Percentiles rank a stretch among this genome's conserved stretches.
These are phyloP conservation scores for Phaethornis superciliosus DNA, from an alignment of 2,113 vertebrate species.

Conservation along the genomic window DNA sequence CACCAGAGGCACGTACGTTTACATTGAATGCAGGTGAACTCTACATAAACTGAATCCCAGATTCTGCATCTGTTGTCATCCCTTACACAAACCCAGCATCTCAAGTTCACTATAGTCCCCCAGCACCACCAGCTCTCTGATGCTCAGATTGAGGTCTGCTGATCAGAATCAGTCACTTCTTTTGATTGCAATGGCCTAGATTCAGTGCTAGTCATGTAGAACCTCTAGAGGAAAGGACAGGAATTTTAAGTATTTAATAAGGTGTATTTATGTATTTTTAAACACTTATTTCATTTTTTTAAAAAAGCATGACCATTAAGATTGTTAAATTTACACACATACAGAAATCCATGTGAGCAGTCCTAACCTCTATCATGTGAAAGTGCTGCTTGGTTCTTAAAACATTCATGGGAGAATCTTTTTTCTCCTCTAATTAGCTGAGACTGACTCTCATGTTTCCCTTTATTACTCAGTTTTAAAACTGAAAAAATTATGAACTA, in stretches of 20 bases:
- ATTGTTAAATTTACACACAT: neutral
- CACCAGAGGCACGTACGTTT: neutral
- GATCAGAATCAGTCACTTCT: neutral
- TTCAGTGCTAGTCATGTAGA: neutral
- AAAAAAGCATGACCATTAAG: neutral
- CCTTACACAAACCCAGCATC: neutral
- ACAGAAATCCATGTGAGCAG: neutral
- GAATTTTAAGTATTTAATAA: neutral
- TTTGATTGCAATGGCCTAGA: neutral
- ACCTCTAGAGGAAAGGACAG: neutral
- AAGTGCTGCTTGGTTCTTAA: neutral
- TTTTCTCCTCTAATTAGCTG: neutral
- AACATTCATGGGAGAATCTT: neutral
- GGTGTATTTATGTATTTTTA: neutral
- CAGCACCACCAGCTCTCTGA: neutral
- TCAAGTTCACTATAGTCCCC: neutral
- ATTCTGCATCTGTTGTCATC: neutral
- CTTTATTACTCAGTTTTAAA: neutral
- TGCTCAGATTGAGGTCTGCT: neutral
- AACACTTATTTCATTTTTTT: neutral
- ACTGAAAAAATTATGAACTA: neutral
- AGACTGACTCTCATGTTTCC: neutral
- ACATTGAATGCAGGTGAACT: neutral
- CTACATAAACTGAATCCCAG: neutral
- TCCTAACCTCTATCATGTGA: neutral